A percentile compares a stretch with the other conserved stretches of the same genome.
These are phyloP conservation scores for Crepidodera aurea DNA, from an alignment of 2,888 invertebrate species.

Conservation along the genomic window DNA sequence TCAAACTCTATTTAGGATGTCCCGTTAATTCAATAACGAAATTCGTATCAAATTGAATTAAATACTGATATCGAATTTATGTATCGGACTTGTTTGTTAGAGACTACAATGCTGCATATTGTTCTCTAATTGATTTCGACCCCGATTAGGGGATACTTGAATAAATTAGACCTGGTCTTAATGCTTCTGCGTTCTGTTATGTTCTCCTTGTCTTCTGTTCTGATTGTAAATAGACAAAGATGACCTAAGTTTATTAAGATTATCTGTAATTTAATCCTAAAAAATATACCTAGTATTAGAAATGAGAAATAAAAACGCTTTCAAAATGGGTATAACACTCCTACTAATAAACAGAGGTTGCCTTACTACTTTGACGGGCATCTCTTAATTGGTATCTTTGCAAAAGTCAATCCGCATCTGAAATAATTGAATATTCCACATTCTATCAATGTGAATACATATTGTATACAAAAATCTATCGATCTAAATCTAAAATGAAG, in stretches of 20 bases:
- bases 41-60: slow-evolving; percentile 17
- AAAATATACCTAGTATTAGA: too few relatives aligned
- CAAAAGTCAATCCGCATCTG: too few relatives aligned
- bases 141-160: slow-evolving; percentile 24
- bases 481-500: slow-evolving; percentile 48
- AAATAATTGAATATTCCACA: too few relatives aligned
- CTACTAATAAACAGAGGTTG: too few relatives aligned
- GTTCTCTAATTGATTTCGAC: slow-evolving; percentile 32
- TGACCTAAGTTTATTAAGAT: too few relatives aligned
- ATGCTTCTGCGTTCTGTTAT: slow-evolving; percentile 5
- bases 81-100: slow-evolving; percentile 26
- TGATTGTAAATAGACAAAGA: not conserved
- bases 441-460: too few relatives aligned
- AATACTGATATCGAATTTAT: slow-evolving; percentile 25
- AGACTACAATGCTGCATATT: slow-evolving; percentile 30
- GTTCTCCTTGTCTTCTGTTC: not conserved
- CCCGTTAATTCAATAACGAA: slow-evolving; percentile 15
- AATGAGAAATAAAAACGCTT: too few relatives aligned
- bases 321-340: too few relatives aligned
- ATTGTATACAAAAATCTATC: too few relatives aligned
- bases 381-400: too few relatives aligned
- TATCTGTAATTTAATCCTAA: too few relatives aligned
- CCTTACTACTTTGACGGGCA: too few relatives aligned
- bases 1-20: not conserved
- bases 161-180: slow-evolving; percentile 18